A percentile compares a stretch with the other conserved stretches of the same genome.
phyloP scores from a whole-genome alignment of 2,888 invertebrate species.

The Tetragonula carbonaria region DNA sequence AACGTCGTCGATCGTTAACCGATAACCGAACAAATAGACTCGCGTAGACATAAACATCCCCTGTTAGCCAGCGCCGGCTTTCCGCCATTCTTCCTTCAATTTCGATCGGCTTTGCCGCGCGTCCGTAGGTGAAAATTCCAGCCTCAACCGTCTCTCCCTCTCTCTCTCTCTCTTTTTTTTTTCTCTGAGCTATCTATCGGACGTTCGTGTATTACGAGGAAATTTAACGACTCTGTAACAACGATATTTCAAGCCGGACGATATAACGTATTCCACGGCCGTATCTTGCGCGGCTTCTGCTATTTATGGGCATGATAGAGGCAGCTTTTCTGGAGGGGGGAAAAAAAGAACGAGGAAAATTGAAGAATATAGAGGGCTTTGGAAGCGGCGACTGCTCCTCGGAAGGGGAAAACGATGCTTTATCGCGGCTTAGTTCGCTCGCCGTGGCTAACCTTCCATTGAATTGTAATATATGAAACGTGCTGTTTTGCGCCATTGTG shows the following conservation, averaged over 20 bases:
- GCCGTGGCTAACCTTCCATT: background rate
- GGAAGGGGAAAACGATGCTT: background rate
- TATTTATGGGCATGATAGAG: conserved; percentile 26
- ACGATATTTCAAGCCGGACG: conserved; percentile 32
- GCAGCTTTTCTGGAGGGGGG: background rate
- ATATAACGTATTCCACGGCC: conserved; percentile 24
- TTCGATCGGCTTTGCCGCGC: background rate
- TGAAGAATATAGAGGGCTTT: conserved; percentile 16
- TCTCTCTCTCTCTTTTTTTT: too few species aligned
- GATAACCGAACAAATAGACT: conserved; percentile 55
- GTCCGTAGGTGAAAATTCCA: background rate
- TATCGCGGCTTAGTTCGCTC: background rate
- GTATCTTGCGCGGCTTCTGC: conserved; percentile 4
- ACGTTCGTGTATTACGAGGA: conserved; percentile 15
- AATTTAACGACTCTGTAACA: conserved; percentile 31
- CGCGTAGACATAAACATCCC: conserved; percentile 43
- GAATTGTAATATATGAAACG: conserved; percentile 5
- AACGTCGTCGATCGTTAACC: conserved; percentile 63
- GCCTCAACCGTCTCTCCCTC: background rate
- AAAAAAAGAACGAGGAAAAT: background rate
- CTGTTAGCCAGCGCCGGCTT: conserved; percentile 5
- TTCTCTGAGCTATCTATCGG: conserved; percentile 16
- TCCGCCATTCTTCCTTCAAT: conserved; percentile 29
- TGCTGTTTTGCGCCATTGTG: background rate
- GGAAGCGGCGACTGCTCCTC: background rate